These are phyloP conservation scores for Drosophila sulfurigaster DNA, from an alignment of 1,140 invertebrate species.

Conservation along the genomic window DNA sequence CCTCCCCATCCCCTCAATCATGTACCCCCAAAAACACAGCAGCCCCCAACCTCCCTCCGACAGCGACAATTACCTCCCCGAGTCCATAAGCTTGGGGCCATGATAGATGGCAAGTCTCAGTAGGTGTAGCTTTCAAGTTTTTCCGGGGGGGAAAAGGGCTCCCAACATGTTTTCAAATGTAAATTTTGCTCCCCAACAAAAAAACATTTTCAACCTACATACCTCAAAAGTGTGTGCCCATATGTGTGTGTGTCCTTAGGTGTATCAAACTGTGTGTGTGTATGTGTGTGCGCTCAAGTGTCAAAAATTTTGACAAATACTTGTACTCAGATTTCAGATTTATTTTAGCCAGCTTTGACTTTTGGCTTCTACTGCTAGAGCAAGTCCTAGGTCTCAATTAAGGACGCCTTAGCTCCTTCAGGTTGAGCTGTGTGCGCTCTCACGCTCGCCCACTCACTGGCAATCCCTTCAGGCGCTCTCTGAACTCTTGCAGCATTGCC, in stretches of 20 bases:
- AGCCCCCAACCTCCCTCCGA: constrained; percentile 24
- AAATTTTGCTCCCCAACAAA: constrained; percentile 52
- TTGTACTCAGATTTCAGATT: constrained; percentile 48
- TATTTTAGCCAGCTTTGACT: constrained; percentile 39
- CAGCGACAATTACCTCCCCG: constrained; percentile 75
- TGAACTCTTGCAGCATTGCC: constrained; percentile 36
- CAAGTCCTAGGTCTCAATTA: constrained; percentile 69
- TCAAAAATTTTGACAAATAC: constrained; percentile 53
- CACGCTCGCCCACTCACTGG: constrained; percentile 59
- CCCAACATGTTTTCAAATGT: constrained; percentile 68
- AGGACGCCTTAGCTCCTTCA: constrained; percentile 37
- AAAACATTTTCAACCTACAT: constrained; percentile 6
- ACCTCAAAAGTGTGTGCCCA: constrained; percentile 15
- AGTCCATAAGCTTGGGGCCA: constrained; percentile 56
- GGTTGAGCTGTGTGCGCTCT: constrained; percentile 44
- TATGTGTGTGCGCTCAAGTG: constrained; percentile 29
- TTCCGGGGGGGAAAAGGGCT: constrained; percentile 33
- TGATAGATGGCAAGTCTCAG: constrained; percentile 77
- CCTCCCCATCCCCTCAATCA: background rate
- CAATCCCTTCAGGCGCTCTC: constrained; percentile 13
- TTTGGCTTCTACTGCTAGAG: constrained; percentile 15
- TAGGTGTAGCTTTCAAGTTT: constrained; percentile 64
- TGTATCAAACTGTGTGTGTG: background rate
- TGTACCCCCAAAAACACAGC: constrained; percentile 30
- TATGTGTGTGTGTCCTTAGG: constrained; percentile 9